These are phyloP conservation scores for Cheilosia grossa DNA, from an alignment of 2,888 invertebrate genomes.

Conservation along the genomic window DNA sequence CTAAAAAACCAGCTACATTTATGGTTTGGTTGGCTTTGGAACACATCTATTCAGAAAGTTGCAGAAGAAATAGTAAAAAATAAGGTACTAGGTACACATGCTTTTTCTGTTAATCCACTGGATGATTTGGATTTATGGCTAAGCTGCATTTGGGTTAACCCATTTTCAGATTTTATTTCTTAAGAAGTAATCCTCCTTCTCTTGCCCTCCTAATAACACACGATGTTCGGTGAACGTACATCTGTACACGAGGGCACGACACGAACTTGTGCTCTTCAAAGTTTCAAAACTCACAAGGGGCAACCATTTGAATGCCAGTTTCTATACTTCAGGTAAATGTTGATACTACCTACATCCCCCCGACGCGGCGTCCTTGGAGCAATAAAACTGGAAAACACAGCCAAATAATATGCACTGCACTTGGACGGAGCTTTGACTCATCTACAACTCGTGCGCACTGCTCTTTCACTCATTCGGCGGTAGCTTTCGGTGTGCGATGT, in stretches of 20 bases:
- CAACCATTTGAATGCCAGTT: conserved; percentile 17
- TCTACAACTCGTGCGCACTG: conserved; percentile 42
- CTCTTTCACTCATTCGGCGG: conserved; percentile 23
- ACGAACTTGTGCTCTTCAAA: conserved; percentile 10
- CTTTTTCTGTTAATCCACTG: too few species aligned
- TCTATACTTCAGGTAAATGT: conserved; percentile 19
- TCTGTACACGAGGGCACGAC: background rate
- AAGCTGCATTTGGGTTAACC: background rate
- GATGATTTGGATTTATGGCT: background rate
- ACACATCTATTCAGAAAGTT: too few species aligned
- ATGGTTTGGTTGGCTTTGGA: too few species aligned
- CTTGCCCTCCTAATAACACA: background rate
- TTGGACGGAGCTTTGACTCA: conserved; percentile 59
- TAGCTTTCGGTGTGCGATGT: conserved; percentile 51
- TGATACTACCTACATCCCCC: conserved; percentile 4
- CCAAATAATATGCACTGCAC: conserved; percentile 13
- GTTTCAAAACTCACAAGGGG: conserved; percentile 15
- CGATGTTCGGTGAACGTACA: background rate
- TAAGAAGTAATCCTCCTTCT: background rate
- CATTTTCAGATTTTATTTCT: background rate
- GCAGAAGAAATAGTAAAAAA: too few species aligned
- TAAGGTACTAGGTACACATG: too few species aligned
- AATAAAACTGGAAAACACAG: background rate
- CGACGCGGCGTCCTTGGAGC: background rate
- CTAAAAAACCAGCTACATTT: too few species aligned